Conservation (phyloP, 2,888 invertebrate genomes). For the Drosophila parthenogenetica region DNA sequence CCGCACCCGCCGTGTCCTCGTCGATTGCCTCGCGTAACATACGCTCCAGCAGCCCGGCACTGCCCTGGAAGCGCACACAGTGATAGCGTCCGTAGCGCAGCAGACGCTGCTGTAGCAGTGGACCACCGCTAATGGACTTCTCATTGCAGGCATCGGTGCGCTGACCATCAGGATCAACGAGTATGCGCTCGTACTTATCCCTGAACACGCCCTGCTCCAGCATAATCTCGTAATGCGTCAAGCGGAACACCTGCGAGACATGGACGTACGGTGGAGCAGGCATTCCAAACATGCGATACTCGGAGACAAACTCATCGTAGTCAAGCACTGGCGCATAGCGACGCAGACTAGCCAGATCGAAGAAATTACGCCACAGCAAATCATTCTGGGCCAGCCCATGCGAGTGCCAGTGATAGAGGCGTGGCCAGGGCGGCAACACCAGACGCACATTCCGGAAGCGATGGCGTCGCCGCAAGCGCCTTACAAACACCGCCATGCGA, state of each 20-base stretch:
- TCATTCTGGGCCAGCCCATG: conserved; percentile 87
- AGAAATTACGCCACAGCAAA: conserved; percentile 93
- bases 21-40: conserved; percentile 85
- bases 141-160: conserved; percentile 57
- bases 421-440: conserved; percentile 97
- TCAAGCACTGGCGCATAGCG: conserved; percentile 92
- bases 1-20: conserved; percentile 50
- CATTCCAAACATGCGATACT: conserved; percentile 84
- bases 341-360: conserved; percentile 92
- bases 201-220: conserved; percentile 92
- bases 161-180: conserved; percentile 83
- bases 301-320: conserved; percentile 91
- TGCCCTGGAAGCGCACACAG: conserved; percentile 95
- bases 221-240: conserved; percentile 94
- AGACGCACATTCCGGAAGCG: conserved; percentile 86
- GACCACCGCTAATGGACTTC: conserved; percentile 82
- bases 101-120: conserved; percentile 92
- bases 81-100: conserved; percentile 86
- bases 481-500: conserved; percentile 93
- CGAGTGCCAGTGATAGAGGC: conserved; percentile 95
- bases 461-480: conserved; percentile 87
- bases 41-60: conserved; percentile 88
- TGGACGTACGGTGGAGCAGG: conserved; percentile 79
- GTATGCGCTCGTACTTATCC: conserved; percentile 91
- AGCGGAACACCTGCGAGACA: conserved; percentile 91